phyloP scores from a whole-genome alignment of 2,888 invertebrate genomes.

The Drepanosiphum platanoidis region DNA sequence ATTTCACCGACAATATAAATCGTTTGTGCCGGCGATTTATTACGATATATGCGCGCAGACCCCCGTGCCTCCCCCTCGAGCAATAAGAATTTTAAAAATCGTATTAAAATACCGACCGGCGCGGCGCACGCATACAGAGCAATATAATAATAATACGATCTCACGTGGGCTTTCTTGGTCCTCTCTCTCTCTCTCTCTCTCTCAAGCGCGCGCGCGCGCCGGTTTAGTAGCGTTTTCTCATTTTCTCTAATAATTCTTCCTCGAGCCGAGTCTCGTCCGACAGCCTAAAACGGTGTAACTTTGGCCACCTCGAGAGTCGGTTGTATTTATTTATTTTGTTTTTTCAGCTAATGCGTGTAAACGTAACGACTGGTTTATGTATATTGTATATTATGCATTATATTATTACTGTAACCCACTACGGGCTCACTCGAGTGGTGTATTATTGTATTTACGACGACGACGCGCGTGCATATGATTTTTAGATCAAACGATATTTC shows the following conservation, averaged over 20 bases:
- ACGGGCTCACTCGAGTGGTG: too few species aligned
- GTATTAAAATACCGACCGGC: constrained; percentile 42
- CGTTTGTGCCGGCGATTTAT: constrained; percentile 50
- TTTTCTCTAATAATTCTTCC: not conserved
- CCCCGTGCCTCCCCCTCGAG: not conserved
- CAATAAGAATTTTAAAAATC: constrained; percentile 35
- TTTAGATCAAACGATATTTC: too few species aligned
- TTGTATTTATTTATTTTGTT: too few species aligned
- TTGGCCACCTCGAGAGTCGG: not conserved
- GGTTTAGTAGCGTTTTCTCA: not conserved
- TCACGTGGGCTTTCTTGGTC: constrained; percentile 9
- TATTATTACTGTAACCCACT: not conserved
- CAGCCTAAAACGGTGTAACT: not conserved
- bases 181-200: too few species aligned
- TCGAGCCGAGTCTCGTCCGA: not conserved
- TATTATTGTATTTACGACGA: too few species aligned
- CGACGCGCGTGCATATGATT: too few species aligned
- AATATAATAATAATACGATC: not conserved
- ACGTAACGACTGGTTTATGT: not conserved
- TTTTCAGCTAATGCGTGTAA: not conserved
- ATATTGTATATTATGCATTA: not conserved
- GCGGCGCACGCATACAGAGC: not conserved
- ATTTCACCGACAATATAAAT: constrained; percentile 46
- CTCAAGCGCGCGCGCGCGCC: not conserved
- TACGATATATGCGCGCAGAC: not conserved